Percentiles rank a stretch among this genome's conserved stretches.
Conservation (phyloP, 2,797 vertebrate species). For the Corythornis leucogaster region DNA sequence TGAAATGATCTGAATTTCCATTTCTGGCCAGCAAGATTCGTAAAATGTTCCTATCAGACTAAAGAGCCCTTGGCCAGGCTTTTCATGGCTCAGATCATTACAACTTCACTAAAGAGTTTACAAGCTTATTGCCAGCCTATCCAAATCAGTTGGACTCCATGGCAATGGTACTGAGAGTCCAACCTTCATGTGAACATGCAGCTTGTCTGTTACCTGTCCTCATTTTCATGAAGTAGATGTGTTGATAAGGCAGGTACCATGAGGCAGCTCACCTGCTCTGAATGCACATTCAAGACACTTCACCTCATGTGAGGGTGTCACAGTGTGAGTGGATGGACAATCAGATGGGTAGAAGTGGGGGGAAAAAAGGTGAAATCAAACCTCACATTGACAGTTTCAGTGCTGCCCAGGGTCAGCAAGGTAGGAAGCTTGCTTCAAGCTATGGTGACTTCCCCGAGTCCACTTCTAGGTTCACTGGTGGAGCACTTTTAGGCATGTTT, state of each 20-base stretch:
- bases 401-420: not conserved
- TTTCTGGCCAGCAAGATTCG: not conserved
- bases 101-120: not conserved
- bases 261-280: not conserved
- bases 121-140: not conserved
- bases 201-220: not conserved
- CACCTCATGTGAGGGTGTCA: not conserved
- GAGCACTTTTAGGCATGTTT: not conserved
- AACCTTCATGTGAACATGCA: not conserved
- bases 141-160: not conserved
- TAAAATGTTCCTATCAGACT: not conserved
- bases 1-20: slow-evolving; percentile 7
- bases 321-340: not conserved
- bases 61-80: not conserved
- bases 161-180: not conserved
- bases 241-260: not conserved
- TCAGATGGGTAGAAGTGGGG: not conserved
- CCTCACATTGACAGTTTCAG: not conserved
- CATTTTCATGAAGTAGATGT: not conserved
- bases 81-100: not conserved
- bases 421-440: not conserved
- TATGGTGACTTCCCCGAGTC: not conserved
- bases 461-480: not conserved
- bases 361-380: not conserved
- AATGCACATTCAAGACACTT: not conserved